These are phyloP conservation scores for Heliconius aoede DNA, from an alignment of 2,888 invertebrate species.

Conservation along the genomic window DNA sequence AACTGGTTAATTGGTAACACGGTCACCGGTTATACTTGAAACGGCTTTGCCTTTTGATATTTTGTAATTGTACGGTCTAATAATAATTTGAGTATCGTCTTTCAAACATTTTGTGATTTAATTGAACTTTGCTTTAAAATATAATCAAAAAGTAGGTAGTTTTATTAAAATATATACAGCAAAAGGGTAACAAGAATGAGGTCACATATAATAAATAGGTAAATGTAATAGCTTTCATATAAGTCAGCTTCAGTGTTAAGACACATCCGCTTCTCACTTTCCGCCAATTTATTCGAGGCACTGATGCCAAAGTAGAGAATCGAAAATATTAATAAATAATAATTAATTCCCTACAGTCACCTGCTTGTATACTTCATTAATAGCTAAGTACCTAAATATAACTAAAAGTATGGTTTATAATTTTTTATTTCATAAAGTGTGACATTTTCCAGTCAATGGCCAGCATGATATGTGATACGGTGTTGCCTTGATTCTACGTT, in stretches of 20 bases:
- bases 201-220: neutral
- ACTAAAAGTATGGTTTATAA: neutral
- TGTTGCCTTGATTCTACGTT: slow-evolving; percentile 20
- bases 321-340: too few relatives aligned
- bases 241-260: too few relatives aligned
- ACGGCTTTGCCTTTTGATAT: slow-evolving; percentile 10
- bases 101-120: slow-evolving; percentile 9
- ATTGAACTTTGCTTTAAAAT: neutral
- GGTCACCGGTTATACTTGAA: slow-evolving; percentile 13
- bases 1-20: slow-evolving; percentile 25
- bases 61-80: slow-evolving; percentile 16
- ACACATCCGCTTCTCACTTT: too few relatives aligned
- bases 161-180: neutral
- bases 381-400: neutral
- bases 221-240: too few relatives aligned
- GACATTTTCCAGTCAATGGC: slow-evolving; percentile 16
- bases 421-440: neutral
- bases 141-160: neutral
- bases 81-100: slow-evolving; percentile 11
- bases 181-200: neutral
- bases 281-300: too few relatives aligned
- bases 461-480: neutral
- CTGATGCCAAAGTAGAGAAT: too few relatives aligned
- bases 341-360: too few relatives aligned
- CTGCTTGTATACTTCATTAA: neutral